Evolutionary conservation across 2,797 vertebrate species (phyloP).

Genomic region (Poecile montanus): DNA sequence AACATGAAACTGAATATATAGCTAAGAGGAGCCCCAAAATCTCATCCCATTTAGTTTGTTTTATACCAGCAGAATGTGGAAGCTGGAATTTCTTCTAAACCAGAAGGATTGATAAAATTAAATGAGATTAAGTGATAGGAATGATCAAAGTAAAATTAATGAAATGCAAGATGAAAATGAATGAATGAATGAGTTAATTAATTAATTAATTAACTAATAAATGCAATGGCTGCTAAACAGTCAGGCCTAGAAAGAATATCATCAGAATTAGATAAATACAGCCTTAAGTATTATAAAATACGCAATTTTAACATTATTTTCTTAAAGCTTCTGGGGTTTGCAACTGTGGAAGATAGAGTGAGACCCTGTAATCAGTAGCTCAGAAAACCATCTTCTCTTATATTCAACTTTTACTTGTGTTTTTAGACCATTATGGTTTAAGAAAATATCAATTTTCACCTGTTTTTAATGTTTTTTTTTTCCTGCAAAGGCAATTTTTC

Average conservation of each 20-base stretch:
- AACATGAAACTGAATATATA: neutral
- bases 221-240: neutral
- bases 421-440: neutral
- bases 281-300: neutral
- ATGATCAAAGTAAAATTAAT: neutral
- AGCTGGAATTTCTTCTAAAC: neutral
- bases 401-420: neutral
- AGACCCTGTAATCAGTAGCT: neutral
- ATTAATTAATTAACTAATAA: too few species aligned
- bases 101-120: neutral
- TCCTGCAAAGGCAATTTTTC: neutral
- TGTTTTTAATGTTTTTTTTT: neutral
- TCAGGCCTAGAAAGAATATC: neutral
- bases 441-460: neutral
- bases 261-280: neutral
- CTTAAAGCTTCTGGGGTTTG: neutral
- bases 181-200: neutral
- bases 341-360: neutral
- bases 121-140: neutral
- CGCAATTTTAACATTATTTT: neutral
- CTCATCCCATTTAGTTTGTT: neutral
- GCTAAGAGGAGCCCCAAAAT: neutral
- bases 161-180: neutral
- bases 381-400: neutral
- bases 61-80: neutral